A percentile compares a stretch with the other conserved stretches of the same genome.
Conservation (phyloP, 2,797 vertebrate species). For the Eulemur mongoz region DNA sequence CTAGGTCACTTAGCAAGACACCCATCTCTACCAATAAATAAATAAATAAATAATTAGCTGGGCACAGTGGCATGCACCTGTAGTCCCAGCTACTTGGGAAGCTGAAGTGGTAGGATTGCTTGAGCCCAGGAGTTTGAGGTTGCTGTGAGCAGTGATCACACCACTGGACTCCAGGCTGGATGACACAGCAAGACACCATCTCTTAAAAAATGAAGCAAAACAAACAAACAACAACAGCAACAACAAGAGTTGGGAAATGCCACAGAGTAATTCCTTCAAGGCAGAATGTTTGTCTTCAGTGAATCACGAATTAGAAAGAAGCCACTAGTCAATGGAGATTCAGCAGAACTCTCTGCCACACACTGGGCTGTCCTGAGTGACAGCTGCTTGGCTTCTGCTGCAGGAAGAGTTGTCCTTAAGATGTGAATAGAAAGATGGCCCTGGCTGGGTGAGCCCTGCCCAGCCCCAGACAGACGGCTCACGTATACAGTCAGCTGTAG, state of each 20-base stretch:
- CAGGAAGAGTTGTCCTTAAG: neutral
- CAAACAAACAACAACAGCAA: neutral
- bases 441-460: rapidly evolving
- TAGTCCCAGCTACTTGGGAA: neutral
- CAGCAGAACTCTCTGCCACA: neutral
- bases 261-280: neutral
- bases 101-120: neutral
- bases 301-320: neutral
- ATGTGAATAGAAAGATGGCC: neutral
- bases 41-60: neutral
- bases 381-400: neutral
- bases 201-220: neutral
- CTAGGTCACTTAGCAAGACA: neutral
- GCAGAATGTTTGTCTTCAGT: neutral
- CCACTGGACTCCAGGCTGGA: neutral
- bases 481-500: neutral
- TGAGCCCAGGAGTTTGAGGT: neutral
- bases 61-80: too few relatives aligned
- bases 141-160: neutral
- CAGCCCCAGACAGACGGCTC: too few relatives aligned
- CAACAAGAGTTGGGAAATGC: neutral
- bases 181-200: neutral
- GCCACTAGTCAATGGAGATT: neutral
- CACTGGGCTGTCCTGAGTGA: neutral
- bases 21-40: neutral